These are phyloP conservation scores for Pseudachorutes palmiensis DNA, from an alignment of 1,140 invertebrate species.

Conservation along the genomic window DNA sequence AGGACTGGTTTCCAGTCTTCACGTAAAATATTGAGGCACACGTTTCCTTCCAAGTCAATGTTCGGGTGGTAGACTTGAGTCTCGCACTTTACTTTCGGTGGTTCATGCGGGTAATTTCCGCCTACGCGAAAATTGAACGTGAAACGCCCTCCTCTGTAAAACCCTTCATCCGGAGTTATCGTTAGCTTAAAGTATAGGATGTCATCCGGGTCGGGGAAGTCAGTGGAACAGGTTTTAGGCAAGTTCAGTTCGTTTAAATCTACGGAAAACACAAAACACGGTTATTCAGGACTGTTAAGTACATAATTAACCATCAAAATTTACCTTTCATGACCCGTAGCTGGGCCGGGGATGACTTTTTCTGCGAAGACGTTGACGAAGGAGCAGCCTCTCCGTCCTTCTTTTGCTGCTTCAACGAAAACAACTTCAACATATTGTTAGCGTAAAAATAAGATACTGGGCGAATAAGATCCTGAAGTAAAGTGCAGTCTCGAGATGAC, in stretches of 20 bases:
- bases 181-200: slow-evolving; percentile 91
- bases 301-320: too few relatives aligned
- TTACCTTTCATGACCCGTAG: slow-evolving; percentile 93
- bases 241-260: slow-evolving; percentile 96
- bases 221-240: slow-evolving; percentile 91
- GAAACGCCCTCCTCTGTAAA: slow-evolving; percentile 87
- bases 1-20: slow-evolving; percentile 99
- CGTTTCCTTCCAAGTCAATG: slow-evolving; percentile 90
- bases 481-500: not conserved
- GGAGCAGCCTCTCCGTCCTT: slow-evolving; percentile 79
- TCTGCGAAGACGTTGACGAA: slow-evolving; percentile 62
- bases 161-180: slow-evolving; percentile 96
- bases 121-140: slow-evolving; percentile 96
- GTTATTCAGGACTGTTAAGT: not conserved
- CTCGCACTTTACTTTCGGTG: slow-evolving; percentile 91
- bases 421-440: slow-evolving; percentile 85
- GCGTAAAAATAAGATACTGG: not conserved
- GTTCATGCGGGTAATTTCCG: slow-evolving; percentile 92
- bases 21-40: slow-evolving; percentile 86
- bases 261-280: slow-evolving; percentile 49
- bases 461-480: not conserved
- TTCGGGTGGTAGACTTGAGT: slow-evolving; percentile 92
- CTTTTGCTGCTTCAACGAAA: slow-evolving; percentile 94
- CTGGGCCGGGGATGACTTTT: slow-evolving; percentile 90
- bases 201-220: slow-evolving; percentile 94